A percentile compares a stretch with the other conserved stretches of the same genome.
These are phyloP conservation scores for Ormyrus nitidulus DNA, from an alignment of 2,888 invertebrate genomes.

Conservation along the genomic window DNA sequence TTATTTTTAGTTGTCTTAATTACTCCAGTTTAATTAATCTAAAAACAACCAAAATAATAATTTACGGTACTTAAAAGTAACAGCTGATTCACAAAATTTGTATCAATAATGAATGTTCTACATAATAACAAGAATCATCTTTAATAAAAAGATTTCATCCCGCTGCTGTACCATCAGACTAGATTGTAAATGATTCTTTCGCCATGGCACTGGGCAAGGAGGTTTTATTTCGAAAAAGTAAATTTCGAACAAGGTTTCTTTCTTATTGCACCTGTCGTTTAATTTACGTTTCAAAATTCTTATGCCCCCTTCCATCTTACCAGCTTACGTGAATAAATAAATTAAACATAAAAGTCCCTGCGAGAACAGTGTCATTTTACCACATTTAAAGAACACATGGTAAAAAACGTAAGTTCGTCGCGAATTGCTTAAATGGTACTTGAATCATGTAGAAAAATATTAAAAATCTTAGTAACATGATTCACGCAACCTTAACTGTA, in stretches of 20 bases:
- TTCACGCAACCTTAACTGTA: too few relatives aligned
- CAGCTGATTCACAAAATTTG: too few relatives aligned
- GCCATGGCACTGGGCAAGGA: slow-evolving; percentile 27
- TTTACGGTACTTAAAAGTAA: neutral
- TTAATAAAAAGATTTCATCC: slow-evolving; percentile 18
- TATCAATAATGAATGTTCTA: neutral
- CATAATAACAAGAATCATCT: slow-evolving; percentile 14
- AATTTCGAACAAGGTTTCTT: neutral
- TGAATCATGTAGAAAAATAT: neutral
- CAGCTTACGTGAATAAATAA: slow-evolving; percentile 23
- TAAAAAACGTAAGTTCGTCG: slow-evolving; percentile 1
- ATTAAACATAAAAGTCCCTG: neutral
- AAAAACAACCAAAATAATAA: slow-evolving; percentile 8
- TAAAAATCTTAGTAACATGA: neutral
- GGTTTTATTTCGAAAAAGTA: slow-evolving; percentile 21
- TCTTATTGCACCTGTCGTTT: neutral
- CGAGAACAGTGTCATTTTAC: neutral
- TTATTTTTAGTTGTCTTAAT: too few relatives aligned
- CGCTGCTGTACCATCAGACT: slow-evolving; percentile 36
- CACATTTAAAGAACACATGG: neutral
- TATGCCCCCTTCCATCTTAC: neutral
- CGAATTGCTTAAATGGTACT: neutral
- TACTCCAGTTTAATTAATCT: neutral
- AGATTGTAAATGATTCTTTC: slow-evolving; percentile 47
- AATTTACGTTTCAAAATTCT: slow-evolving; percentile 1